phyloP scores from a whole-genome alignment of 2,888 invertebrate genomes.

The Mesorhabditis spiculigera region DNA sequence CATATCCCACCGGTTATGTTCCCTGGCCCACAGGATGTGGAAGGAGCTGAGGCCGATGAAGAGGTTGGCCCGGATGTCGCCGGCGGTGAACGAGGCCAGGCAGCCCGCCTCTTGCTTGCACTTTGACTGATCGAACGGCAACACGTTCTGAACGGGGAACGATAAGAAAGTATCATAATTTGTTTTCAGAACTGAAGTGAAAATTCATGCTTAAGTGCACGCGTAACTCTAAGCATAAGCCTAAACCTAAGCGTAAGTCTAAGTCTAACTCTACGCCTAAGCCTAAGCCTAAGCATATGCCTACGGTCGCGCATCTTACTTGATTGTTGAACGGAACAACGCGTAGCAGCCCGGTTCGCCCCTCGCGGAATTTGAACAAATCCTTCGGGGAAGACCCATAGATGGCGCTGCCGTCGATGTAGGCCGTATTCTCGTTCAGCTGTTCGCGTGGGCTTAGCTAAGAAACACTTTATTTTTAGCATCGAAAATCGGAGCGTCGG shows the following conservation, averaged over 20 bases:
- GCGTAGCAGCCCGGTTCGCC: slow-evolving; percentile 46
- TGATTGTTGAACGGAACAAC: slow-evolving; percentile 39
- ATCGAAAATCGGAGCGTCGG: too few relatives aligned
- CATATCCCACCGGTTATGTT: slow-evolving; percentile 72
- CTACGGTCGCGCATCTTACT: slow-evolving; percentile 11
- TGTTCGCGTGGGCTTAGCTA: slow-evolving; percentile 89
- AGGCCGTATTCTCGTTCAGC: slow-evolving; percentile 73
- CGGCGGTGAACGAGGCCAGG: slow-evolving; percentile 53
- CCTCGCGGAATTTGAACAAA: slow-evolving; percentile 55
- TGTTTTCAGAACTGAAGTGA: background rate
- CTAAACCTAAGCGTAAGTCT: too few relatives aligned
- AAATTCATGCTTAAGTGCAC: background rate
- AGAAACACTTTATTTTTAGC: background rate
- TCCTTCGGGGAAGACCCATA: slow-evolving; percentile 58
- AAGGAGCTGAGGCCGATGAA: slow-evolving; percentile 64
- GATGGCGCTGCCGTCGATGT: slow-evolving; percentile 69
- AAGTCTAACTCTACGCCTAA: too few relatives aligned
- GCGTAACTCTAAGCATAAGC: background rate
- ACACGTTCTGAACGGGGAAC: slow-evolving; percentile 28
- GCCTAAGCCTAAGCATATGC: background rate
- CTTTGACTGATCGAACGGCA: slow-evolving; percentile 54
- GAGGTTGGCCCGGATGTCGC: slow-evolving; percentile 51
- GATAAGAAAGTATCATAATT: background rate
- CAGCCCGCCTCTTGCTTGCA: slow-evolving; percentile 47
- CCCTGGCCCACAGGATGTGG: slow-evolving; percentile 74